Evolutionary conservation across 1,140 invertebrate species (phyloP).

Genomic region (Pogonus chalceus): DNA sequence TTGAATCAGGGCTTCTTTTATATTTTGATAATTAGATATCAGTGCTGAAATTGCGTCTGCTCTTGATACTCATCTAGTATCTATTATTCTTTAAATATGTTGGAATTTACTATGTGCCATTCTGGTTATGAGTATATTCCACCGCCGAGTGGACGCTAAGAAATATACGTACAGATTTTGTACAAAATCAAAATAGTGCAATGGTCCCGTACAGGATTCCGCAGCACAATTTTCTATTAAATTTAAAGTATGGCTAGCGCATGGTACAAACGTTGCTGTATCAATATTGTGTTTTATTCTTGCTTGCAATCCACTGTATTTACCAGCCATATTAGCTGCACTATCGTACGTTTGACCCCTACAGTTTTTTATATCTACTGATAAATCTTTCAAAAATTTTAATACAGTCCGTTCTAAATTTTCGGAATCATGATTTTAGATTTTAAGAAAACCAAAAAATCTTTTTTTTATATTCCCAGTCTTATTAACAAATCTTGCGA

Average conservation of each 20-base stretch:
- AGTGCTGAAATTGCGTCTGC: neutral
- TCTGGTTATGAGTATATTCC: neutral
- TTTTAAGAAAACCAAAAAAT: neutral
- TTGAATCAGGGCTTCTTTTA: neutral
- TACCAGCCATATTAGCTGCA: conserved; percentile 30
- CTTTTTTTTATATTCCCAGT: conserved; percentile 7
- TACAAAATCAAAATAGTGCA: neutral
- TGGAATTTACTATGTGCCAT: neutral
- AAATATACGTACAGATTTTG: neutral
- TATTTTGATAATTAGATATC: neutral
- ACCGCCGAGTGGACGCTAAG: neutral
- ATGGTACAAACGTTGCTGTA: neutral
- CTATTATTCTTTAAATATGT: neutral
- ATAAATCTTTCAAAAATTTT: neutral
- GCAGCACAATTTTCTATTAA: neutral
- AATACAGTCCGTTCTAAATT: neutral
- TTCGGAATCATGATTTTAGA: neutral
- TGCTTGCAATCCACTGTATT: conserved; percentile 29
- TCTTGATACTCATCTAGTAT: neutral
- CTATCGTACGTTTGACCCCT: conserved; percentile 30
- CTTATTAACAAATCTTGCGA: conserved; percentile 12
- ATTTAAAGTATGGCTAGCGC: neutral
- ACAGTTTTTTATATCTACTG: conserved; percentile 26
- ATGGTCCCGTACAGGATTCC: neutral
- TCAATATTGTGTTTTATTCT: conserved; percentile 16